phyloP scores from a whole-genome alignment of 1,140 invertebrate genomes.

The Neodiprion pinetum region DNA sequence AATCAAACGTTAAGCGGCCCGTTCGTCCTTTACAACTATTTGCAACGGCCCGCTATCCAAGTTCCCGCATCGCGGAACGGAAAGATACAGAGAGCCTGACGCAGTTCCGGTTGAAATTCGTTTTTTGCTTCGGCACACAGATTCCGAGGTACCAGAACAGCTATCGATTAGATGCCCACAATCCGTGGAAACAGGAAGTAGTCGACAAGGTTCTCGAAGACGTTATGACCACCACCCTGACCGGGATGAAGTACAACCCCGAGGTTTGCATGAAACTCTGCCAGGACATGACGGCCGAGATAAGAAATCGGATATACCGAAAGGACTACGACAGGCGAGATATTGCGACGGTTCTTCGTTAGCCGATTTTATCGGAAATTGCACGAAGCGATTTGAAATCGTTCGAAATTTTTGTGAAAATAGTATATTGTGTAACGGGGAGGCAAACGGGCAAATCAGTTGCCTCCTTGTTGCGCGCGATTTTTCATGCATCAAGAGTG shows the following conservation, averaged over 20 bases:
- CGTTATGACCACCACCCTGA: conserved; percentile 32
- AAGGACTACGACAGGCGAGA: conserved; percentile 41
- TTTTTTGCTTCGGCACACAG: conserved; percentile 22
- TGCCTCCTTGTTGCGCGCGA: too few relatives aligned
- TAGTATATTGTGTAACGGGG: too few relatives aligned
- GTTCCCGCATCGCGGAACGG: background rate
- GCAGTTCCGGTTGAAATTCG: background rate
- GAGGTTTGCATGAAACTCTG: conserved; percentile 31
- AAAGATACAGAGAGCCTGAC: conserved; percentile 3
- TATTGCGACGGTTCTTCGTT: too few relatives aligned
- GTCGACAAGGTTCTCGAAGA: conserved; percentile 40
- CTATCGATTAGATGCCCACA: conserved; percentile 37
- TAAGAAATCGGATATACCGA: conserved; percentile 36
- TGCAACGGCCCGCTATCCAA: background rate
- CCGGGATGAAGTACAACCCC: conserved; percentile 34
- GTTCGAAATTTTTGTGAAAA: too few relatives aligned
- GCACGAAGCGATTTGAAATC: too few relatives aligned
- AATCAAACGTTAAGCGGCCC: background rate
- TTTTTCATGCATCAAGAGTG: too few relatives aligned
- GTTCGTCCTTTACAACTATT: background rate
- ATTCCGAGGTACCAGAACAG: conserved; percentile 46
- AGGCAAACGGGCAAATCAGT: too few relatives aligned
- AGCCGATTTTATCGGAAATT: too few relatives aligned
- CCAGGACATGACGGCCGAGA: conserved; percentile 34
- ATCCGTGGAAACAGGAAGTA: conserved; percentile 33